Base-by-base conservation (phyloP, 1,140 invertebrate species). In the Sminthurides bifidus region DNA sequence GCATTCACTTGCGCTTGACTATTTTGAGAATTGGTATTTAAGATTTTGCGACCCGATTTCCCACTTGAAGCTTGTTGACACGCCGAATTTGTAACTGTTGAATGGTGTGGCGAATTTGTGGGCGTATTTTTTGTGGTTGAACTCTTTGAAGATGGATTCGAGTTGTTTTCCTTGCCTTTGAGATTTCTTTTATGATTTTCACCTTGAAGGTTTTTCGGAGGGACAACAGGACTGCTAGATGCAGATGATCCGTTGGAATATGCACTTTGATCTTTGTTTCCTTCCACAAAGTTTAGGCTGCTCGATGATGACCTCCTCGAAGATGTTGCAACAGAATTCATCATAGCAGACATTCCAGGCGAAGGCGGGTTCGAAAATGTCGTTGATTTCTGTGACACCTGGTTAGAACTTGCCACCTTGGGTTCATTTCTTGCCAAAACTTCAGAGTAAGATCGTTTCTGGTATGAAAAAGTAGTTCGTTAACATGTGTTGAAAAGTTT, bases 381-480 rank as follows among this genome's bases (percentile, higher is more conserved):
- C 33, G 57, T 49, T 23, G 37, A 33, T 44, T 51, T 49, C 17
- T 45, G 53, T 29, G 40, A 55, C 29, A 44, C 43, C 30, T 19
- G 48, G 23, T 48, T 26, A 15, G 26, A 24, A 14, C 49, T 23
- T 43, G 21, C 35, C 21, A 23, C n/a, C 26, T 57, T 50, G 23
- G 54, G 43, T 5, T 35, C 37, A 44, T 31, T 60, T 41, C 58
- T 60, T 21, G 61, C 58, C 3, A 64, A 35, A 43, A 64, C 52
- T 52, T 64, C 61, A 17, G 56, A 40, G 45, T 64, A 64, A 8
- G 61, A 64, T 5, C 54, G 58, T 33, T 64, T 64, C 58, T 63
- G 37, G 15, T 41, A 48, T 2, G 23, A 37, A 56, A 45, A 37
- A 55, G 45, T 17, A 30, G 17, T 49, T 54, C 14, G 27, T 27